Evolutionary conservation across 2,888 invertebrate species (phyloP), one percentile per base, ranked within the genome.

Genomic region (Griposia aprilina): DNA sequence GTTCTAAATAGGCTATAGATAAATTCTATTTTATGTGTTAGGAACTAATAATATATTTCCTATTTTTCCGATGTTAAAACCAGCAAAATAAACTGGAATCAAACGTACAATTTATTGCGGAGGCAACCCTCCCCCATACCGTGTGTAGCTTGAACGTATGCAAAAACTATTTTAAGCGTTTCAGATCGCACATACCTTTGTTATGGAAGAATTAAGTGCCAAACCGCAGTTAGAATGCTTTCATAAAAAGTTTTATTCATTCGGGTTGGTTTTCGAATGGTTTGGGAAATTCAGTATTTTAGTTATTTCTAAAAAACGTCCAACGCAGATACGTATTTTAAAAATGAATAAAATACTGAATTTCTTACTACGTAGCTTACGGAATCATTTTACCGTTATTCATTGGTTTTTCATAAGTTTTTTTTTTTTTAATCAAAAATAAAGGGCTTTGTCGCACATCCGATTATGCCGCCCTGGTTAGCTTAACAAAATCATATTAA

Each of bases 51-150:
- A 81, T 36, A 65, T 20, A 66, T 23, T 76, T 65, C 23, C 45
- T 52, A 63, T 69, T 26, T 69, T 59, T 41, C 17, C 48, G 20
- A 59, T 59, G 36, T 55, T 52, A 48, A 82, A 77, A 41, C 69
- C 65, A 66, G 65, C 15, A 66, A 83, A 69, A 69, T 67, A 78
- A 69, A 83, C 63, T 65, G n/a, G 78, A 81, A 88, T 87, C 81
- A 85, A 87, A 88, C 82, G 86, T 86, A 88, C 82, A 90, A 92
- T 91, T 92, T 91, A 92, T 91, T 83, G 88, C 86, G 81, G 84
- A 68, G 84, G 83, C 87, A 76, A 84, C 84, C 82, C 82, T 68
- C 81, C 86, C 30, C 87, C 83, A 83, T 88, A 86, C 85, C 88
- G 80, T 89, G 85, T 81, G 83, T 77, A 83, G 78, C 66, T 78